phyloP scores from a whole-genome alignment of 2,113 vertebrate genomes.

The Corythaixoides concolor region DNA sequence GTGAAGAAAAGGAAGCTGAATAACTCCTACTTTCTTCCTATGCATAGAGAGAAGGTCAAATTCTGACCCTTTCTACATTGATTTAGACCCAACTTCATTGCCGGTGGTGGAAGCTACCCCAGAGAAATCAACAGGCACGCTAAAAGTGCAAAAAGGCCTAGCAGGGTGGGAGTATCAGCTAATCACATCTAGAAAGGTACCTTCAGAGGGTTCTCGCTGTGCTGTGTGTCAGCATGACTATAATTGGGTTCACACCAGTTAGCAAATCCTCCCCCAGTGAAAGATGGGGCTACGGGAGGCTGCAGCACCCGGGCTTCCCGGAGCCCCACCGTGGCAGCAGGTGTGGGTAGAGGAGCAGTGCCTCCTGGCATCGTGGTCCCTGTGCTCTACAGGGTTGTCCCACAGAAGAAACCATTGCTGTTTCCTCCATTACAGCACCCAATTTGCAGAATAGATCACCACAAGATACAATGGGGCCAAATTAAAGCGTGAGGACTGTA shows the following conservation, averaged over 20 bases:
- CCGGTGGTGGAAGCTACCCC: not conserved
- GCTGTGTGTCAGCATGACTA: not conserved
- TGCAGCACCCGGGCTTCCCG: not conserved
- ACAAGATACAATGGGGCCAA: not conserved
- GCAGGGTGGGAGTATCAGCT: not conserved
- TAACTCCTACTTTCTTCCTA: not conserved
- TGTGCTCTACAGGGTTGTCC: not conserved
- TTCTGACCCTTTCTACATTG: not conserved
- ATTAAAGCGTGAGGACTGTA: not conserved
- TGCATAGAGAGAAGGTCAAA: not conserved
- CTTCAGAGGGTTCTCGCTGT: not conserved
- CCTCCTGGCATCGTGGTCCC: not conserved
- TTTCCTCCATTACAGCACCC: not conserved
- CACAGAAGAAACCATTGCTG: not conserved
- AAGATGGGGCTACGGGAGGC: rapidly evolving
- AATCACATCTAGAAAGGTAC: not conserved
- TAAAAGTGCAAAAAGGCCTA: not conserved
- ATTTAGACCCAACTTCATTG: not conserved
- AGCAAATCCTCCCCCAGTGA: not conserved
- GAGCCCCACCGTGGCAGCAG: rapidly evolving
- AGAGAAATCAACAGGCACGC: not conserved
- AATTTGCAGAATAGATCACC: not conserved
- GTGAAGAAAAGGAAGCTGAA: not conserved
- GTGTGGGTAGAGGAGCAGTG: not conserved
- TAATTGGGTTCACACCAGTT: not conserved